phyloP scores from a whole-genome alignment of 2,888 invertebrate genomes.

The Dione juno region DNA sequence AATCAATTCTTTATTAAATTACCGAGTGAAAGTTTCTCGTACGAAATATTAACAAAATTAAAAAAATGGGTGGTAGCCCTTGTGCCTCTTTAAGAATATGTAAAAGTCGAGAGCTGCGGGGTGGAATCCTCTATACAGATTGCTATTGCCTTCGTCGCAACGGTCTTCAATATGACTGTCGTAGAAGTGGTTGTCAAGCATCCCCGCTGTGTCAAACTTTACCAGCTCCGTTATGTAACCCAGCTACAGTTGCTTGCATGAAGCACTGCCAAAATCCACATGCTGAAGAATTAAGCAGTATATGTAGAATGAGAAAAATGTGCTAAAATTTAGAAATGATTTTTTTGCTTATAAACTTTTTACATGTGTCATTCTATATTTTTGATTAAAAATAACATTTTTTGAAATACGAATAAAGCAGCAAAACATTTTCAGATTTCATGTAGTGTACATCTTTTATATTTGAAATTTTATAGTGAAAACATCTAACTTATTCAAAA shows the following conservation, averaged over 20 bases:
- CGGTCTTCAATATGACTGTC: conserved; percentile 83
- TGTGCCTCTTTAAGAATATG: conserved; percentile 46
- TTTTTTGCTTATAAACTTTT: not conserved
- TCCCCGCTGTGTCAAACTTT: conserved; percentile 62
- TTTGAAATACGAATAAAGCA: conserved; percentile 45
- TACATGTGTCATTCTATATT: not conserved
- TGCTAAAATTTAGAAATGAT: not conserved
- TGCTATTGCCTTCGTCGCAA: conserved; percentile 83
- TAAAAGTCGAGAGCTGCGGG: conserved; percentile 79
- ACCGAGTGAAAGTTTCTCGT: not conserved
- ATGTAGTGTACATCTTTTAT: conserved; percentile 58
- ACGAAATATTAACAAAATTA: not conserved
- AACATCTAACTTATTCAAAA: conserved; percentile 49
- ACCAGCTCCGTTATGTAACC: conserved; percentile 68
- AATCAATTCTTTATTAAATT: not conserved
- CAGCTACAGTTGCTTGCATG: conserved; percentile 65
- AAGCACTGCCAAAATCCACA: conserved; percentile 68
- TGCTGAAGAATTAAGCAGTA: conserved; percentile 62
- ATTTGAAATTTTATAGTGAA: conserved; percentile 53
- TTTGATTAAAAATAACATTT: not conserved
- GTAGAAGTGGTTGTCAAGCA: conserved; percentile 76
- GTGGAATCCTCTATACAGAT: conserved; percentile 77
- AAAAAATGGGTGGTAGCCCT: conserved; percentile 35
- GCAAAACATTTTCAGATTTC: conserved; percentile 59
- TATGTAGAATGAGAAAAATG: conserved; percentile 60